Base-by-base conservation (phyloP, 2,797 vertebrate genomes). In the Helicolenus hilgendorfi region DNA sequence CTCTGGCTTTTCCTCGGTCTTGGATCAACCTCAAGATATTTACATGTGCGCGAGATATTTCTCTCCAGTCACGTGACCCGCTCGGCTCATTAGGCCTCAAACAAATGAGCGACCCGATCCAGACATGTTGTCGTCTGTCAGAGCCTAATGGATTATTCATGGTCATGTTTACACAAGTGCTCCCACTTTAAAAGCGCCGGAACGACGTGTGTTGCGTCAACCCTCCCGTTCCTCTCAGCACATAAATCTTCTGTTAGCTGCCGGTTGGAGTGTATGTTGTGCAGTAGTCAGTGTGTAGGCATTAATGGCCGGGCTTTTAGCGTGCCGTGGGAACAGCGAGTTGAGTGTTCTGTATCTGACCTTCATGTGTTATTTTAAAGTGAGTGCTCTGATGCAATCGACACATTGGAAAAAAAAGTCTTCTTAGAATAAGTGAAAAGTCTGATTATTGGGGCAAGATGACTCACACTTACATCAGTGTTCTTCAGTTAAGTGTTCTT, bases 91-190 rank as follows among this genome's bases (percentile, higher is more conserved):
- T 84, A 41, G 55, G 41, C 18, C 56, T 60, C 10, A 5, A 5
- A 4, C 80, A 84, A 84, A 88, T 26, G 75, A 85, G 74, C 38
- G 74, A 22, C 26, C 65, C 20, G 72, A 85, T 76, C 65, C 70
- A 71, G 75, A 86, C 68, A 59, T 68, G 74, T 72, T 60, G 35
- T 59, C 77, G 77, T 87, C 84, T 73, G n/a, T 69, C 62, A 8
- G 58, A 64, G 29, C 72, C 77, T 85, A 71, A 91, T 94, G 88
- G 85, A 92, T 91, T 88, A 85, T 92, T 92, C 91, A 87, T 89
- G 87, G 60, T 59, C 84, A 56, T 82, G 83, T 93, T 91, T 87
- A 74, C 84, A 79, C 90, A 63, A 91, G 91, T 83, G 85, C 90
- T 77, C 41, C 69, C 74, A 45, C 88, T 92, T 92, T 75, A 53